Conservation (phyloP, 2,888 invertebrate genomes). For the Tetramorium bicarinatum region DNA sequence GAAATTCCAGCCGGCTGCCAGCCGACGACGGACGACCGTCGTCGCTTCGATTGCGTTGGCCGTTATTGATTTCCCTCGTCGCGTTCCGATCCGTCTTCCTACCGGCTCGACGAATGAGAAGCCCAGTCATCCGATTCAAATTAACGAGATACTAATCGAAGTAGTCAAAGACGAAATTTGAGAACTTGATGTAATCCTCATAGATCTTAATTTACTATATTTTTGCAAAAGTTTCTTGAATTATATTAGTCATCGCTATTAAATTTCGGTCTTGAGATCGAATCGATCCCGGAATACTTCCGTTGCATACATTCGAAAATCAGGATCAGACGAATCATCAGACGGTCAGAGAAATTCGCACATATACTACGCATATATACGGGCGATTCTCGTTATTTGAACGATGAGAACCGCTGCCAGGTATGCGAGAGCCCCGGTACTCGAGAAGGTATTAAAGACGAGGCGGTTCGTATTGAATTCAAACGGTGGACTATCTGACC, state of each 20-base stretch:
- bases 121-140: not conserved
- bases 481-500: slow-evolving; percentile 55
- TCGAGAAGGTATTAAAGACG: slow-evolving; percentile 64
- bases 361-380: not conserved
- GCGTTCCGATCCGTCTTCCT: slow-evolving; percentile 14
- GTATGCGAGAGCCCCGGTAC: slow-evolving; percentile 66
- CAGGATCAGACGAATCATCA: not conserved
- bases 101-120: not conserved
- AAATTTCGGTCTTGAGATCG: not conserved
- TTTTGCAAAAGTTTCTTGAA: not conserved
- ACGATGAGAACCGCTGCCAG: slow-evolving; percentile 74
- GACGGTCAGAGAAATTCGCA: slow-evolving; percentile 1
- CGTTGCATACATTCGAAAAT: not conserved
- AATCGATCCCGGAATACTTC: not conserved
- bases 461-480: slow-evolving; percentile 57
- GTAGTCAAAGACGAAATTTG: not conserved
- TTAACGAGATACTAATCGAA: not conserved
- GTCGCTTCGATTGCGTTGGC: slow-evolving; percentile 26
- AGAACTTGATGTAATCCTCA: not conserved
- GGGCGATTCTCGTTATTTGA: not conserved
- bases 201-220: not conserved
- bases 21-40: not conserved
- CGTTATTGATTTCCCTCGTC: slow-evolving; percentile 36
- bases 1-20: slow-evolving; percentile 29
- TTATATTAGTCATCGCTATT: not conserved